phyloP scores from a whole-genome alignment of 1,140 invertebrate genomes.

The Diuraphis noxia region DNA sequence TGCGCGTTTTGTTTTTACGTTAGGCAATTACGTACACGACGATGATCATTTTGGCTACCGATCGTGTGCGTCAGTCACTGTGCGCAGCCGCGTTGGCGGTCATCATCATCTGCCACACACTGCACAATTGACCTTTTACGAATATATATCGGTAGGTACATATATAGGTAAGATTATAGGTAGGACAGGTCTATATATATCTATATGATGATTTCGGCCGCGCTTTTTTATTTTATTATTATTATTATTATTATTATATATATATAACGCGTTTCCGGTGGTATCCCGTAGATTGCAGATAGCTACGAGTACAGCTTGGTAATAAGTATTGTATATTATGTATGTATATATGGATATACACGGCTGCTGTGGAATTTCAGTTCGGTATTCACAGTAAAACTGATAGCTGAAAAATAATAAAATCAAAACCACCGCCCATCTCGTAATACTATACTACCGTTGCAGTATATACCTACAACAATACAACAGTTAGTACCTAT shows the following conservation, averaged over 20 bases:
- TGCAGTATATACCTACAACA: neutral
- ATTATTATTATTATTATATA: no score
- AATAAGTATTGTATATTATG: neutral
- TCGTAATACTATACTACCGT: neutral
- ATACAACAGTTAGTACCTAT: no score
- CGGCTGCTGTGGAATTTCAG: neutral
- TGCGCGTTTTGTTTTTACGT: constrained; percentile 40
- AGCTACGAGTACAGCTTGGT: neutral
- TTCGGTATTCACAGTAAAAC: neutral
- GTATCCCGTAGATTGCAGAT: neutral
- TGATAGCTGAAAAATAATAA: constrained; percentile 26
- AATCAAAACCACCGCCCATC: neutral
- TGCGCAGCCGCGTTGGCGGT: neutral
- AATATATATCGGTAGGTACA: neutral
- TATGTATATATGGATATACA: neutral
- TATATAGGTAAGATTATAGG: neutral
- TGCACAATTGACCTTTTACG: constrained; percentile 28
- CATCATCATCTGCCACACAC: neutral
- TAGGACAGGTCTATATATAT: neutral
- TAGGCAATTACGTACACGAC: neutral
- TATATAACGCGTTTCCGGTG: constrained; percentile 26
- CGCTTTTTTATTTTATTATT: neutral
- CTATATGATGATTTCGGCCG: neutral
- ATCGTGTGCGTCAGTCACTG: neutral
- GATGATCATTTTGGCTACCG: constrained; percentile 42